Evolutionary conservation across 2,797 vertebrate species (phyloP).

Genomic region (Leucoraja ocellata): DNA sequence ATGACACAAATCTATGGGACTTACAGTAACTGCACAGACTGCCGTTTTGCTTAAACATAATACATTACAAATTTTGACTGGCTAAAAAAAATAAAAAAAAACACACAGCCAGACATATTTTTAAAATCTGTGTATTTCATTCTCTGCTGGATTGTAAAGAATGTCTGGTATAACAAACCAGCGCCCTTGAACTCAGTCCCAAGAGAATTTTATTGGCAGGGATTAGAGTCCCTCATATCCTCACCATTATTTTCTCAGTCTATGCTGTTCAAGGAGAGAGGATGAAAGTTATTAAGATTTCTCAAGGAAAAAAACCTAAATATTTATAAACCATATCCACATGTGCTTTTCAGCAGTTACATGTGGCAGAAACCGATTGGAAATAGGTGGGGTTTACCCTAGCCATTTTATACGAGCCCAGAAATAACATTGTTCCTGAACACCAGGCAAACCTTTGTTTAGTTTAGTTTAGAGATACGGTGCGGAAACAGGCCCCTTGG

Average conservation of each 20-base stretch:
- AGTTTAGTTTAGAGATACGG: too few species aligned
- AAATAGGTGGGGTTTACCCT: not conserved
- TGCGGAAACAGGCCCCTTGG: too few species aligned
- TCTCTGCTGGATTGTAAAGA: conserved; percentile 4
- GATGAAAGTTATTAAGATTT: not conserved
- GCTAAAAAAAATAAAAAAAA: not conserved
- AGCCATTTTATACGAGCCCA: not conserved
- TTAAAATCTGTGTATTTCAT: conserved; percentile 26
- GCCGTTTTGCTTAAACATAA: not conserved
- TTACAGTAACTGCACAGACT: not conserved
- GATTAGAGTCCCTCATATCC: not conserved
- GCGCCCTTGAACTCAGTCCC: conserved; percentile 6
- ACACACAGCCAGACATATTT: not conserved
- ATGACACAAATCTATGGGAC: not conserved
- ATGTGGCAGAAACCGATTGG: not conserved
- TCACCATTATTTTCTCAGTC: not conserved
- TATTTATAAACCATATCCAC: not conserved
- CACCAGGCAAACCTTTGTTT: not conserved
- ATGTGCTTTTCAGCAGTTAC: not conserved
- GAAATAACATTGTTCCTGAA: not conserved
- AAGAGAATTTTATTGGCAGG: not conserved
- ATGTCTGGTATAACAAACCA: conserved; percentile 35
- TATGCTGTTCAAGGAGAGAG: not conserved
- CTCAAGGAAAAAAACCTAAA: not conserved
- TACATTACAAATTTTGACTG: not conserved